Conservation (phyloP, 2,888 invertebrate genomes). For the Aleiodes leptofemur region DNA sequence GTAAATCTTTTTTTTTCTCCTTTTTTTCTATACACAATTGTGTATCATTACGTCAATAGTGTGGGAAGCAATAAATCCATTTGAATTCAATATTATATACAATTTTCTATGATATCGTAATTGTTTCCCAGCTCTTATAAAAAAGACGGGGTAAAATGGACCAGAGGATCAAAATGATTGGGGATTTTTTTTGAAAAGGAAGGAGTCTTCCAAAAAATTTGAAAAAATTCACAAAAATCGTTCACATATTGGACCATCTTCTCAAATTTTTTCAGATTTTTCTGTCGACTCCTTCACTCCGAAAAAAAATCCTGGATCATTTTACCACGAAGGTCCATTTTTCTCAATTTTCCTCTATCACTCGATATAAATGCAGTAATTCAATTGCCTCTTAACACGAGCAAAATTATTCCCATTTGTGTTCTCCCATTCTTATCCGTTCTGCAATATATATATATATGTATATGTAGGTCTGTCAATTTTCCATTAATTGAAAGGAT, state of each 20-base stretch:
- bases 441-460: neutral
- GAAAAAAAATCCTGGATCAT: too few species aligned
- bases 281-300: too few species aligned
- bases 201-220: too few species aligned
- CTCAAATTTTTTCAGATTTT: too few species aligned
- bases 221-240: too few species aligned
- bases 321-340: too few species aligned
- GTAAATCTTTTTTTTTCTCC: constrained; percentile 27
- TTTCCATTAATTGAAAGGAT: neutral
- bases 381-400: constrained; percentile 17
- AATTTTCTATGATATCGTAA: constrained; percentile 12
- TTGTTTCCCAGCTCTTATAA: neutral
- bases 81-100: neutral
- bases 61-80: neutral
- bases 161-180: too few species aligned
- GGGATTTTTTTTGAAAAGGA: too few species aligned
- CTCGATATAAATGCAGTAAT: constrained; percentile 12
- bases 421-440: neutral
- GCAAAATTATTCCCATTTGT: neutral
- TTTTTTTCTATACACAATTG: neutral
- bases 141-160: too few species aligned
- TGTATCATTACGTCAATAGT: constrained; percentile 12
- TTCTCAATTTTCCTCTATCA: too few species aligned
- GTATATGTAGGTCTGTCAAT: constrained; percentile 7
- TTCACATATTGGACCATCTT: too few species aligned